phyloP scores from a whole-genome alignment of 37 sponge, comb jelly and placozoan species.

The Ianthella basta region DNA sequence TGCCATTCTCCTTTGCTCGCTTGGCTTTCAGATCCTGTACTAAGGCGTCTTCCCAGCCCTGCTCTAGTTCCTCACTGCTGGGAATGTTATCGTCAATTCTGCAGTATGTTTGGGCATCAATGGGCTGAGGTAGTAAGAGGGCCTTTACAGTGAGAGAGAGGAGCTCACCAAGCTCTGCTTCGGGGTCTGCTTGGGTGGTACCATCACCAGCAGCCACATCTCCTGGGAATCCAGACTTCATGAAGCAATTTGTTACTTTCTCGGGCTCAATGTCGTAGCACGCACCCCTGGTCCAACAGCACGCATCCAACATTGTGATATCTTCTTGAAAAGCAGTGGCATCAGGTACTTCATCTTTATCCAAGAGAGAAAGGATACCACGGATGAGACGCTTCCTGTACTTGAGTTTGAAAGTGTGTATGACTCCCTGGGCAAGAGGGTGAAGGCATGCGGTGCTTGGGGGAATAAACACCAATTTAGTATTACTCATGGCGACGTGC shows the following conservation, averaged over 20 bases:
- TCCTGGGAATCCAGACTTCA: too few species aligned
- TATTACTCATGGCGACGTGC: slow-evolving; percentile 6
- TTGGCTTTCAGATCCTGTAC: not conserved
- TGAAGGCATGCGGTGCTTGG: slow-evolving; percentile 13
- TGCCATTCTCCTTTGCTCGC: not conserved
- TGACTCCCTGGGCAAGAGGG: not conserved
- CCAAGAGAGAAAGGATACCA: not conserved
- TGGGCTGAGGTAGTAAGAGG: not conserved
- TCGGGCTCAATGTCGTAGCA: too few species aligned
- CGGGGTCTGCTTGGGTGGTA: not conserved
- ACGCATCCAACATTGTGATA: too few species aligned
- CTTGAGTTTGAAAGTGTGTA: not conserved
- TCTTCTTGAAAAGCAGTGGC: too few species aligned
- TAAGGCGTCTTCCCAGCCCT: not conserved
- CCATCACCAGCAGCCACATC: not conserved
- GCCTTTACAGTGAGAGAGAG: not conserved
- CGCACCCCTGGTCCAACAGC: too few species aligned
- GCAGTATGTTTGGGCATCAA: not conserved
- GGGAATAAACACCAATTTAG: not conserved
- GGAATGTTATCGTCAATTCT: not conserved
- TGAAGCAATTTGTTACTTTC: too few species aligned
- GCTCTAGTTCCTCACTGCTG: not conserved
- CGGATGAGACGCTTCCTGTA: not conserved
- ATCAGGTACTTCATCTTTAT: too few species aligned
- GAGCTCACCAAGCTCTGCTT: not conserved